A percentile compares a stretch with the other conserved stretches of the same genome.
These are phyloP conservation scores for Nomada fabriciana DNA, from an alignment of 2,888 invertebrate genomes.

Conservation along the genomic window DNA sequence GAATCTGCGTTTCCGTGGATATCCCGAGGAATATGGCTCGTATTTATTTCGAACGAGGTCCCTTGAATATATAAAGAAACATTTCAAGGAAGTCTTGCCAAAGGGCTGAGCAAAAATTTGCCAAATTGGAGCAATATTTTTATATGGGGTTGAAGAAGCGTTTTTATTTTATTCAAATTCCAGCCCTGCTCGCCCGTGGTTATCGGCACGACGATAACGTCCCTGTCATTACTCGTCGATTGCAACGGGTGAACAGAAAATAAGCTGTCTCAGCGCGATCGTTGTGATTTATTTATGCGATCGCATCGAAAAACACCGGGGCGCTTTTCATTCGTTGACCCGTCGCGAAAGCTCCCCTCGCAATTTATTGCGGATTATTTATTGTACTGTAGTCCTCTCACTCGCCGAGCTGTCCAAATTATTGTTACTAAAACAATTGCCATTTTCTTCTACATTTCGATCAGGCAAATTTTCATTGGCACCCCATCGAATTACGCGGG, in stretches of 20 bases:
- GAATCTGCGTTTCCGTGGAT: not conserved
- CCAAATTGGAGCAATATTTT: not conserved
- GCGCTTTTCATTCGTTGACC: conserved; percentile 8
- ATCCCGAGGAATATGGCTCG: not conserved
- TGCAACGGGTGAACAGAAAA: conserved; percentile 8
- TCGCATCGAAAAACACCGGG: conserved; percentile 22
- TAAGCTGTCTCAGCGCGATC: conserved; percentile 37
- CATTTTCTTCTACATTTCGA: not conserved
- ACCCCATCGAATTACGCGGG: too few relatives aligned
- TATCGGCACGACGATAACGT: too few relatives aligned
- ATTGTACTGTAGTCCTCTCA: not conserved
- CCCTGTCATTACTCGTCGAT: too few relatives aligned
- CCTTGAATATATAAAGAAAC: not conserved
- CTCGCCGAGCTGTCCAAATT: not conserved
- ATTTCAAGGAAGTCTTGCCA: too few relatives aligned
- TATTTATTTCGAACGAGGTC: not conserved
- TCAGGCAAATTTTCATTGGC: too few relatives aligned
- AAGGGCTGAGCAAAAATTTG: not conserved
- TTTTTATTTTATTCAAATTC: too few relatives aligned
- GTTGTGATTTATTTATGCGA: conserved; percentile 57
- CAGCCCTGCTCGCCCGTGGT: too few relatives aligned
- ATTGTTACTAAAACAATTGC: not conserved
- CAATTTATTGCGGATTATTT: conserved; percentile 35
- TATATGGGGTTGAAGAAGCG: too few relatives aligned
- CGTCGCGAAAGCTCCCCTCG: not conserved